A percentile compares a stretch with the other conserved stretches of the same genome.
Conservation (phyloP, 1,140 invertebrate genomes). For the Lasaia peninsularis region DNA sequence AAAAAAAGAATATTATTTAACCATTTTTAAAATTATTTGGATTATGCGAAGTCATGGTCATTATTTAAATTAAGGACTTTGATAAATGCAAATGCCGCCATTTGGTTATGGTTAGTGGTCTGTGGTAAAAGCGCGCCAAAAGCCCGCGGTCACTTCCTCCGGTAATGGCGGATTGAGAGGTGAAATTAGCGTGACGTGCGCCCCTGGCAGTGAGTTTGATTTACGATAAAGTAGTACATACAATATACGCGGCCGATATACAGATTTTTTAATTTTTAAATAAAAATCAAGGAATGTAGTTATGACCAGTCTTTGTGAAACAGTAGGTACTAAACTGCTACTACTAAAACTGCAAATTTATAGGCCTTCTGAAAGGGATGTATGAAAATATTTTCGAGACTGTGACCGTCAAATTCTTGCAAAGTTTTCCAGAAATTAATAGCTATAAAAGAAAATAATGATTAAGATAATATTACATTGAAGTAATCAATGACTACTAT, state of each 20-base stretch:
- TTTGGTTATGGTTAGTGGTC: slow-evolving; percentile 23
- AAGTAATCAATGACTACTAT: too few relatives aligned
- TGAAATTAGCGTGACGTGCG: slow-evolving; percentile 45
- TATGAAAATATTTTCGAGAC: too few relatives aligned
- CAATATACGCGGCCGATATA: slow-evolving; percentile 8
- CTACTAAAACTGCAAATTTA: too few relatives aligned
- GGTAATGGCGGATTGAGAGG: slow-evolving; percentile 51
- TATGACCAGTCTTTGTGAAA: too few relatives aligned
- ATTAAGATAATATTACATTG: too few relatives aligned
- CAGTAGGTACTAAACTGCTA: too few relatives aligned
- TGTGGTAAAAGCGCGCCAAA: slow-evolving; percentile 49
- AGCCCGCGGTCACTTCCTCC: slow-evolving; percentile 53
- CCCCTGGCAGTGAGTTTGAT: slow-evolving; percentile 31
- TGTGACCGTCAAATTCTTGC: too few relatives aligned
- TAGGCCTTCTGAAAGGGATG: too few relatives aligned
- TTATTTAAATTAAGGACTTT: slow-evolving; percentile 7
- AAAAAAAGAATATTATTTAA: too few relatives aligned
- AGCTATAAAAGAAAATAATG: too few relatives aligned
- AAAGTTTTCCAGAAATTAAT: too few relatives aligned
- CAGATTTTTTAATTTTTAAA: not conserved
- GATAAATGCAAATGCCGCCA: slow-evolving; percentile 2
- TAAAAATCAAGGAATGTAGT: not conserved
- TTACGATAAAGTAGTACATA: slow-evolving; percentile 32
- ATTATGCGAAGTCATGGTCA: not conserved
- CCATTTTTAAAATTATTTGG: not conserved